These are phyloP conservation scores for Tapera naevia DNA, from an alignment of 2,797 vertebrate genomes.

Conservation along the genomic window DNA sequence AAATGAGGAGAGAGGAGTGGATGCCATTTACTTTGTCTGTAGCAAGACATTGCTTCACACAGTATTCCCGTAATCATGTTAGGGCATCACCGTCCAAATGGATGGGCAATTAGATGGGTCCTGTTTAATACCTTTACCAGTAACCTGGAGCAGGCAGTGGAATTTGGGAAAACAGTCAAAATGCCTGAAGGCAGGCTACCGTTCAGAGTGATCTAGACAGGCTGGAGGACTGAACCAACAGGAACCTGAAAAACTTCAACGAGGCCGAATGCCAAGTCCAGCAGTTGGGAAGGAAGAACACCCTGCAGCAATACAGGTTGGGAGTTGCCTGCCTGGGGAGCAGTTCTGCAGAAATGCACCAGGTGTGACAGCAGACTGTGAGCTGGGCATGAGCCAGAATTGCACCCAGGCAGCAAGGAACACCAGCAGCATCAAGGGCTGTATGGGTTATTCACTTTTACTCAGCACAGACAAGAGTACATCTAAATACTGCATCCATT, in stretches of 20 bases:
- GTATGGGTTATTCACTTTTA: background rate
- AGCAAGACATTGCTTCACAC: background rate
- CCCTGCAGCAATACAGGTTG: background rate
- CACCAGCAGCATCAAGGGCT: background rate
- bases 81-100: background rate
- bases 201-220: background rate
- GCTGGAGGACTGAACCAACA: background rate
- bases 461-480: background rate
- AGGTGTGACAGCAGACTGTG: accelerated
- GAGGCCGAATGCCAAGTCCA: background rate
- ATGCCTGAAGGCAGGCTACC: background rate
- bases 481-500: background rate
- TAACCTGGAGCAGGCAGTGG: background rate
- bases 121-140: background rate
- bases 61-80: background rate
- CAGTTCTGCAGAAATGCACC: background rate
- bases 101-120: background rate
- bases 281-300: background rate
- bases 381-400: background rate
- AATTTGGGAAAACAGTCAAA: background rate
- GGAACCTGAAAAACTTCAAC: background rate
- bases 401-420: background rate
- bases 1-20: background rate
- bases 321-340: background rate
- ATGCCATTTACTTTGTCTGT: background rate